phyloP scores from a whole-genome alignment of 35 echinoderm and acorn worm genomes.

The Apostichopus californicus region DNA sequence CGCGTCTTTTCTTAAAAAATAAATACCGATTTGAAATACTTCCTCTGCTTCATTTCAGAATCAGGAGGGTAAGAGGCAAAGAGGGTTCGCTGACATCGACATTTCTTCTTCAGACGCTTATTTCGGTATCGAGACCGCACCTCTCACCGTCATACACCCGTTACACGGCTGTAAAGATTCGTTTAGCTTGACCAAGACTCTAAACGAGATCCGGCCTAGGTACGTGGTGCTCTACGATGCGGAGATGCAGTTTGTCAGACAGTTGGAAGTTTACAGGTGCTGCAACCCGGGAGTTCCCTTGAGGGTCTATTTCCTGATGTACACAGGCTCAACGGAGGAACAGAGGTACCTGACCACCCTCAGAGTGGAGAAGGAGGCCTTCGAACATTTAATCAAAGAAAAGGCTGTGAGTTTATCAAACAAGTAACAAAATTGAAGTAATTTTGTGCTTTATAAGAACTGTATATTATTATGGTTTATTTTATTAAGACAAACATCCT shows the following conservation, averaged over 20 bases:
- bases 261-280: conserved; percentile 88
- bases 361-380: conserved; percentile 79
- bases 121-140: conserved; percentile 72
- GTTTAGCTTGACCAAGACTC: conserved; percentile 80
- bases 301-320: conserved; percentile 92
- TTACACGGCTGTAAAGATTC: conserved; percentile 93
- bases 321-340: conserved; percentile 89
- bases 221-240: conserved; percentile 97
- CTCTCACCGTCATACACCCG: conserved; percentile 80
- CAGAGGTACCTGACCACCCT: conserved; percentile 92
- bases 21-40: too few species aligned
- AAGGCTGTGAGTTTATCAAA: conserved; percentile 78
- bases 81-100: not conserved
- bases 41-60: not conserved
- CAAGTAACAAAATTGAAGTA: too few species aligned
- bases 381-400: conserved; percentile 95
- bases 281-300: conserved; percentile 71
- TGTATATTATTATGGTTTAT: too few species aligned
- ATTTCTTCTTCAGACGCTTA: conserved; percentile 82
- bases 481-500: too few species aligned
- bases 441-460: too few species aligned
- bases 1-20: too few species aligned
- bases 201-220: conserved; percentile 80
- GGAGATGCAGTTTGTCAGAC: conserved; percentile 98
- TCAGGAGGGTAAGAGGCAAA: too few species aligned